Percentiles rank a stretch among this genome's conserved stretches.
phyloP scores from a whole-genome alignment of 2,888 invertebrate genomes.

The Bugula neritina region DNA sequence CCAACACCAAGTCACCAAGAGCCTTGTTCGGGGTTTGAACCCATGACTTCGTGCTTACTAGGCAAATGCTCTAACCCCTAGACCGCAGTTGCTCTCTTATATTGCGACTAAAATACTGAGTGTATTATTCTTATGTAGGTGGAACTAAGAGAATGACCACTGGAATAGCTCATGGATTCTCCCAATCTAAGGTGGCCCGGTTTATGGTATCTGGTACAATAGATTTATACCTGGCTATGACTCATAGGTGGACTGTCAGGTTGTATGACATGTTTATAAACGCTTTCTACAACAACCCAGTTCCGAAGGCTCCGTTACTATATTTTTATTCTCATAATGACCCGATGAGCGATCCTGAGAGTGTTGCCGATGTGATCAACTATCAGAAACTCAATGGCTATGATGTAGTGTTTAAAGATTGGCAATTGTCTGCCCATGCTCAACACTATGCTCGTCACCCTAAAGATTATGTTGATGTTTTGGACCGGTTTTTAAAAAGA shows the following conservation, averaged over 20 bases:
- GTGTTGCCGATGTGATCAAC: background rate
- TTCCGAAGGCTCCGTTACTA: background rate
- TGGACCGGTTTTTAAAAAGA: background rate
- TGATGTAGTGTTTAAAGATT: background rate
- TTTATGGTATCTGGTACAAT: background rate
- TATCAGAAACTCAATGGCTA: background rate
- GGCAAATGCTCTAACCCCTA: no score
- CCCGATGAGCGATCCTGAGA: background rate
- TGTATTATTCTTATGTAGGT: no score
- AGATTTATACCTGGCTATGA: background rate
- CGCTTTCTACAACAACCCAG: background rate
- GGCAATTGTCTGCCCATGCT: slow-evolving; percentile 14
- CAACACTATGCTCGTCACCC: background rate
- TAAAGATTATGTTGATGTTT: background rate
- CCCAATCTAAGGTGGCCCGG: background rate
- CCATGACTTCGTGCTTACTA: no score
- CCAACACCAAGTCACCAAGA: no score
- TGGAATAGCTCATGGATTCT: background rate
- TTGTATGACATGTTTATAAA: background rate
- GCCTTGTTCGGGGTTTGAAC: no score
- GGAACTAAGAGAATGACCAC: background rate
- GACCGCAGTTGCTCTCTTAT: no score
- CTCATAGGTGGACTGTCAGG: background rate
- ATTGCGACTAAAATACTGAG: no score
- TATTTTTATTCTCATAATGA: slow-evolving; percentile 13